Conservation (phyloP, 2,797 vertebrate species). For the Myotis pilosus region DNA sequence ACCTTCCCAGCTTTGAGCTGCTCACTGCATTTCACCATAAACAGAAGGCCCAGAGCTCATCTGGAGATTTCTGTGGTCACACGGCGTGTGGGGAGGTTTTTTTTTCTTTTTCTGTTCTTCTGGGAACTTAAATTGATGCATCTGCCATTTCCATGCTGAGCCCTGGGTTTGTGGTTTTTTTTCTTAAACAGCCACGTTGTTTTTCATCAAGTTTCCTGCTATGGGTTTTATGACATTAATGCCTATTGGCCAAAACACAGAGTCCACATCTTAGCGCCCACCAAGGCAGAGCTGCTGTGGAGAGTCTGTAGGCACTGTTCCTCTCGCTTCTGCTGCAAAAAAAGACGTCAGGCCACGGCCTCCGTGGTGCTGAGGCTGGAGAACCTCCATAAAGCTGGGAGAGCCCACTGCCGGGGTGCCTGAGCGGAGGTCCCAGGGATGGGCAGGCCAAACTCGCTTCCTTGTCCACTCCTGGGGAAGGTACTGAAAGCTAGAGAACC, state of each 20-base stretch:
- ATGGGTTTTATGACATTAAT: background rate
- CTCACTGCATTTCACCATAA: background rate
- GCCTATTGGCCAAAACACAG: background rate
- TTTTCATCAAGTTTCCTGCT: slow-evolving; percentile 41
- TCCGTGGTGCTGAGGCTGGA: background rate
- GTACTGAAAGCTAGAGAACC: background rate
- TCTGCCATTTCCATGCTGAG: slow-evolving; percentile 2
- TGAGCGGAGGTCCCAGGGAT: background rate
- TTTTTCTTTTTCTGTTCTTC: slow-evolving; percentile 23
- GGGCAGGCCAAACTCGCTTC: background rate
- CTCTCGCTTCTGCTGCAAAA: background rate
- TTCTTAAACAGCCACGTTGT: background rate
- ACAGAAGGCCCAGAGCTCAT: background rate
- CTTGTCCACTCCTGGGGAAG: background rate
- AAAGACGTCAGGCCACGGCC: background rate
- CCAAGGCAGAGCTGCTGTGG: background rate
- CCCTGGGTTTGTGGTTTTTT: background rate
- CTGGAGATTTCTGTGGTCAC: background rate
- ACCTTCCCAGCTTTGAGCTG: slow-evolving; percentile 42
- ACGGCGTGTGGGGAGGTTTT: background rate
- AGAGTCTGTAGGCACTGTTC: background rate
- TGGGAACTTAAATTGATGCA: slow-evolving; percentile 18
- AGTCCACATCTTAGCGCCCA: slow-evolving; percentile 1
- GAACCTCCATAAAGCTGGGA: background rate
- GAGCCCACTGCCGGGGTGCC: background rate